phyloP scores from a whole-genome alignment of 2,888 invertebrate genomes.

The Leptinotarsa juncta region DNA sequence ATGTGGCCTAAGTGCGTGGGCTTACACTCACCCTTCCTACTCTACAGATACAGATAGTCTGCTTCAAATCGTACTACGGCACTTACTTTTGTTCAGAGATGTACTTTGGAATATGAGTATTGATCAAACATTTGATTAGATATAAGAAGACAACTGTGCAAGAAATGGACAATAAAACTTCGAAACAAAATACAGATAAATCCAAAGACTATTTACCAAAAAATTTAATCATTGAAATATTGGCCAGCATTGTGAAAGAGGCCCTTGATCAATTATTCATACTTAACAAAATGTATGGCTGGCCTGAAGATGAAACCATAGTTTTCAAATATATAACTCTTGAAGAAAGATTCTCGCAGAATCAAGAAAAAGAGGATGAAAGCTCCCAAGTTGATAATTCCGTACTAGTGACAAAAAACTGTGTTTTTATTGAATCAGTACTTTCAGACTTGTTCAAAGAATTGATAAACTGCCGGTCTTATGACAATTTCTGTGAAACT shows the following conservation, averaged over 20 bases:
- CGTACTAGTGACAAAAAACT: constrained; percentile 40
- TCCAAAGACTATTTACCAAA: constrained; percentile 26
- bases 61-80: too few species aligned
- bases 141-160: neutral
- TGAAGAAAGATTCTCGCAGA: constrained; percentile 37
- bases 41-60: too few species aligned
- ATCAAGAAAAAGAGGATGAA: neutral
- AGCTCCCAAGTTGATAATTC: constrained; percentile 25
- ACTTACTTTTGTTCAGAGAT: neutral
- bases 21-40: too few species aligned
- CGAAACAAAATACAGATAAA: neutral
- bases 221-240: constrained; percentile 33
- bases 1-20: too few species aligned
- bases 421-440: constrained; percentile 42
- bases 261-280: constrained; percentile 44
- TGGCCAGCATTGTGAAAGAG: constrained; percentile 40
- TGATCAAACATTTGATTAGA: constrained; percentile 21
- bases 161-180: constrained; percentile 5
- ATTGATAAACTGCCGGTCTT: constrained; percentile 37
- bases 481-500: constrained; percentile 42
- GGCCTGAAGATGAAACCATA: constrained; percentile 36
- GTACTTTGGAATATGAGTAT: neutral
- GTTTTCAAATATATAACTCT: constrained; percentile 37
- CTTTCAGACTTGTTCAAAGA: constrained; percentile 44
- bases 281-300: constrained; percentile 42